Percentiles rank a stretch among this genome's conserved stretches.
These are phyloP conservation scores for Plectrocnemia conspersa DNA, from an alignment of 1,140 invertebrate genomes.

Conservation along the genomic window DNA sequence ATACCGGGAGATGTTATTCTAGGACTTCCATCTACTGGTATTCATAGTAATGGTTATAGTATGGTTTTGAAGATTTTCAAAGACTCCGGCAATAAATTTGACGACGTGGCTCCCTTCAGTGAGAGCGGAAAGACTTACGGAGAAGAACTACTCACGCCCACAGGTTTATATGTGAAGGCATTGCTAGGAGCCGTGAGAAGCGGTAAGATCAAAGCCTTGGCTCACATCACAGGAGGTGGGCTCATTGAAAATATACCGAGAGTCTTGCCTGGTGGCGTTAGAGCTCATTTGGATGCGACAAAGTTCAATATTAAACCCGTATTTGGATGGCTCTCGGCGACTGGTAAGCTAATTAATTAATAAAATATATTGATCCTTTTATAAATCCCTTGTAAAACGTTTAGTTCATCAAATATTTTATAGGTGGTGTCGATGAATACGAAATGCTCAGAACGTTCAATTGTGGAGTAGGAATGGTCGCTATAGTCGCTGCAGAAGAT, in stretches of 20 bases:
- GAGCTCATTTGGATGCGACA: slow-evolving; percentile 65
- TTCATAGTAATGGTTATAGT: slow-evolving; percentile 91
- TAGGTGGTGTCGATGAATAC: slow-evolving; percentile 64
- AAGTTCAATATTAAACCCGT: slow-evolving; percentile 70
- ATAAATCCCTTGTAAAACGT: neutral
- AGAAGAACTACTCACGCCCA: slow-evolving; percentile 81
- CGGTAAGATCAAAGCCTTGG: slow-evolving; percentile 78
- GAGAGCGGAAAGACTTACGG: slow-evolving; percentile 56
- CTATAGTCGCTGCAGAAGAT: slow-evolving; percentile 64
- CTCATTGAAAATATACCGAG: slow-evolving; percentile 85
- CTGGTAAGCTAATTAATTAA: slow-evolving; percentile 56
- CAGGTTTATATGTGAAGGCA: slow-evolving; percentile 81
- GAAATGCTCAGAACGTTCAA: slow-evolving; percentile 88
- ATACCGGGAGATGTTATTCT: slow-evolving; percentile 70
- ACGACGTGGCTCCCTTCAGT: slow-evolving; percentile 71
- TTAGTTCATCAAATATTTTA: neutral
- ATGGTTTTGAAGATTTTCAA: slow-evolving; percentile 67
- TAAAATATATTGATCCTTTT: neutral
- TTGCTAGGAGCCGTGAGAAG: slow-evolving; percentile 70
- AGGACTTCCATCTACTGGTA: slow-evolving; percentile 73
- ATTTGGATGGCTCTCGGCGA: slow-evolving; percentile 59
- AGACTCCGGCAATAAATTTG: slow-evolving; percentile 54
- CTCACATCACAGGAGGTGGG: slow-evolving; percentile 94
- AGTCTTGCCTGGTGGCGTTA: slow-evolving; percentile 61
- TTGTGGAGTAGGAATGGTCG: slow-evolving; percentile 86